Percentiles rank a stretch among this genome's conserved stretches.
phyloP scores from a whole-genome alignment of 2,888 invertebrate species.

The Morpho deidamia region DNA sequence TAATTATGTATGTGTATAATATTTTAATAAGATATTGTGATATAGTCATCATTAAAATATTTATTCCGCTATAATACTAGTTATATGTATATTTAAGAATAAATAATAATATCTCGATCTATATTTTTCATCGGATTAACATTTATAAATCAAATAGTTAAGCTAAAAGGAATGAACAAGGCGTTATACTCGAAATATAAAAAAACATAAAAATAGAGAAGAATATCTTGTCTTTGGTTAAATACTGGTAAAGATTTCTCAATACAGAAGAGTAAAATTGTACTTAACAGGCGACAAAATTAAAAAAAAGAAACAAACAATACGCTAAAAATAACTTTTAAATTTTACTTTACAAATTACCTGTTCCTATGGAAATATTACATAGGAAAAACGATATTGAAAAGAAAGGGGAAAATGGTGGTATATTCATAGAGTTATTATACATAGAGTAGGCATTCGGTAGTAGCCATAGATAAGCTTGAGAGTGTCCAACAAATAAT shows the following conservation, averaged over 20 bases:
- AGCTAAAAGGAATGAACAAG: conserved; percentile 43
- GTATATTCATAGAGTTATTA: too few relatives aligned
- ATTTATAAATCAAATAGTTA: conserved; percentile 22
- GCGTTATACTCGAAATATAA: conserved; percentile 29
- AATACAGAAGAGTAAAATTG: conserved; percentile 41
- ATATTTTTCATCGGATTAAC: conserved; percentile 6
- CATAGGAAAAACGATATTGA: too few relatives aligned
- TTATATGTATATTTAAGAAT: conserved; percentile 3
- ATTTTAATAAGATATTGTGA: not conserved
- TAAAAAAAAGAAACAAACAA: conserved; percentile 23
- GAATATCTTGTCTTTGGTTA: conserved; percentile 58
- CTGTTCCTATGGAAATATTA: too few relatives aligned
- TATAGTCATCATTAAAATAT: conserved; percentile 3
- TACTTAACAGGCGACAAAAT: conserved; percentile 56
- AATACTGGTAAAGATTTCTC: conserved; percentile 32
- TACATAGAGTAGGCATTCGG: too few relatives aligned
- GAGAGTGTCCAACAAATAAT: too few relatives aligned
- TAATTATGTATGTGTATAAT: conserved; percentile 3
- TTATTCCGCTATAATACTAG: conserved; percentile 4
- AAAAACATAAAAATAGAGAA: conserved; percentile 35
- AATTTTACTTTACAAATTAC: not conserved
- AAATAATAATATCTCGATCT: conserved; percentile 6
- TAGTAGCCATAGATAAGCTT: too few relatives aligned
- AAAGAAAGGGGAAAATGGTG: too few relatives aligned
- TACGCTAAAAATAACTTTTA: not conserved